These are phyloP conservation scores for Drosophila ambigua DNA, from an alignment of 1,140 invertebrate species.

Conservation along the genomic window DNA sequence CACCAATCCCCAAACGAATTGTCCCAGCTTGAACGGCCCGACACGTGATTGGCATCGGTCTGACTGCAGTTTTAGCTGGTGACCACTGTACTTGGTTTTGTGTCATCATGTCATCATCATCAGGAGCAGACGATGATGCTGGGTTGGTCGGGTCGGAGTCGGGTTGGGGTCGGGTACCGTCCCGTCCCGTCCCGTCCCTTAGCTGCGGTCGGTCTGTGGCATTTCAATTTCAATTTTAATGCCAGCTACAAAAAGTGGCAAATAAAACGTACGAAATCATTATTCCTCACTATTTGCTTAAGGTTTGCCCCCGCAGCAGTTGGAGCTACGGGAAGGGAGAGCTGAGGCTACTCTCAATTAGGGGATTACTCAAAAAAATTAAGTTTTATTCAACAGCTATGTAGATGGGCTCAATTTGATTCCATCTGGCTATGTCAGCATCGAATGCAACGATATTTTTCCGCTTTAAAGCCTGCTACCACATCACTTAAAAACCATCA, in stretches of 20 bases:
- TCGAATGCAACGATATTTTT: no score
- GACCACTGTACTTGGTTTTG: constrained; percentile 57
- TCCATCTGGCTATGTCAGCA: neutral
- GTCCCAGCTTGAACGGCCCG: neutral
- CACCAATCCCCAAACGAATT: neutral
- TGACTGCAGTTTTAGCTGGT: neutral
- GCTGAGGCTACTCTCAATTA: neutral
- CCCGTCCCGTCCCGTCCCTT: constrained; percentile 2
- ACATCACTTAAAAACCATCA: no score
- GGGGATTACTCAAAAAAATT: constrained; percentile 23
- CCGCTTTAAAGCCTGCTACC: no score
- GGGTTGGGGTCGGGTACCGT: no score
- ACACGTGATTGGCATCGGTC: neutral
- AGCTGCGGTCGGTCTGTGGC: constrained; percentile 69
- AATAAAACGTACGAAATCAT: constrained; percentile 68
- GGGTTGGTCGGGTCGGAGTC: neutral
- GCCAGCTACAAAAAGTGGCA: constrained; percentile 66
- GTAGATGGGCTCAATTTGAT: no score
- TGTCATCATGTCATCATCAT: constrained; percentile 59
- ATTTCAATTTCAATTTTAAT: constrained; percentile 81
- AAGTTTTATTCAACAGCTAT: neutral
- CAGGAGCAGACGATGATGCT: constrained; percentile 30
- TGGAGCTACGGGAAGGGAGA: neutral
- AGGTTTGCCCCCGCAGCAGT: constrained; percentile 15
- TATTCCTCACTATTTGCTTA: constrained; percentile 55